phyloP scores from a whole-genome alignment of 1,140 invertebrate species.

The Choristoneura fumiferana region DNA sequence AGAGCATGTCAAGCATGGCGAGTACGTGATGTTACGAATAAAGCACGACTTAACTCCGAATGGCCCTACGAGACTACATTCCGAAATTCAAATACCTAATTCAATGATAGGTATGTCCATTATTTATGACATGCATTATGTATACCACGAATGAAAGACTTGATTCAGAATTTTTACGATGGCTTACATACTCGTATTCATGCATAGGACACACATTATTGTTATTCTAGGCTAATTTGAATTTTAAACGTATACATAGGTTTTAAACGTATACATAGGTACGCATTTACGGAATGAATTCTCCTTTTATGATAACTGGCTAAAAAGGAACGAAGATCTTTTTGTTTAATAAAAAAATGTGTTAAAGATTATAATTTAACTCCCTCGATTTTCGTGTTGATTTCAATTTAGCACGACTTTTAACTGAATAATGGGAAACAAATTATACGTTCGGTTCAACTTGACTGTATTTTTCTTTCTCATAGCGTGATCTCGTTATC shows the following conservation, averaged over 20 bases:
- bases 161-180: no score
- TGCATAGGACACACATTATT: no score
- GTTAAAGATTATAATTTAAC: no score
- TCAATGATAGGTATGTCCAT: slow-evolving; percentile 6
- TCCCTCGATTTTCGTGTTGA: not conserved
- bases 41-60: not conserved
- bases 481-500: slow-evolving; percentile 14
- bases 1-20: not conserved
- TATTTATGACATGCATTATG: slow-evolving; percentile 15
- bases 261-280: no score
- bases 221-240: no score
- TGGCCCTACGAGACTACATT: not conserved
- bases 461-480: slow-evolving; percentile 7
- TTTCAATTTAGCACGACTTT: not conserved
- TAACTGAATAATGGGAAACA: slow-evolving; percentile 3
- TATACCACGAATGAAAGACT: not conserved
- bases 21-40: slow-evolving; percentile 8
- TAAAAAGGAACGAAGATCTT: no score
- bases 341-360: no score
- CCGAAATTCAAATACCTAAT: slow-evolving; percentile 1
- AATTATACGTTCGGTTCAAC: slow-evolving; percentile 6
- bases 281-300: no score
- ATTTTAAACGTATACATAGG: no score
- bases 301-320: no score
- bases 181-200: no score